A percentile compares a stretch with the other conserved stretches of the same genome.
phyloP scores from a whole-genome alignment of 2,113 vertebrate genomes.

The Laticauda colubrina region DNA sequence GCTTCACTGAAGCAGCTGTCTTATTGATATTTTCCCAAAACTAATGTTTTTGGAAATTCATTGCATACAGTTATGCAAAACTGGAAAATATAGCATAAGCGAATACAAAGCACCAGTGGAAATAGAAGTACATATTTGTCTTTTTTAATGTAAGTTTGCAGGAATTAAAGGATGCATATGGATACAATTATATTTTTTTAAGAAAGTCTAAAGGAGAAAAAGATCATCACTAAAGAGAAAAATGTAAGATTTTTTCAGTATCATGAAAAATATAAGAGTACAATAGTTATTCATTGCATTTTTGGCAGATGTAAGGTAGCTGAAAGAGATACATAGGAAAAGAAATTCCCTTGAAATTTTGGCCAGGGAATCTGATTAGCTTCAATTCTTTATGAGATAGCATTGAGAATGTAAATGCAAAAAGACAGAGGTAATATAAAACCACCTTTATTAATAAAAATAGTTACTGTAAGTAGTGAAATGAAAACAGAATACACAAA shows the following conservation, averaged over 20 bases:
- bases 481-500: background rate
- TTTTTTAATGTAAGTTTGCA: background rate
- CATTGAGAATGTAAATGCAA: background rate
- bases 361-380: background rate
- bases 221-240: constrained; percentile 10
- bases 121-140: background rate
- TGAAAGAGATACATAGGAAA: background rate
- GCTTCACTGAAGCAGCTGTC: background rate
- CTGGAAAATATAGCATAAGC: background rate
- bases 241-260: background rate
- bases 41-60: background rate
- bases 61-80: background rate
- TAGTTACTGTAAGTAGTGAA: background rate
- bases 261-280: background rate
- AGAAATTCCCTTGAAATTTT: background rate
- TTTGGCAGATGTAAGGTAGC: background rate
- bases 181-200: background rate
- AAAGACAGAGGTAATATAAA: background rate
- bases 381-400: background rate
- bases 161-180: background rate
- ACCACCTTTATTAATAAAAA: background rate
- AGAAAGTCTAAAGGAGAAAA: background rate
- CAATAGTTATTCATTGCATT: background rate
- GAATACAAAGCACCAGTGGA: background rate
- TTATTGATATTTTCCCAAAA: background rate